A percentile compares a stretch with the other conserved stretches of the same genome.
Evolutionary conservation across 2,797 vertebrate genomes (phyloP).

Genomic region (Scolopax rusticola): DNA sequence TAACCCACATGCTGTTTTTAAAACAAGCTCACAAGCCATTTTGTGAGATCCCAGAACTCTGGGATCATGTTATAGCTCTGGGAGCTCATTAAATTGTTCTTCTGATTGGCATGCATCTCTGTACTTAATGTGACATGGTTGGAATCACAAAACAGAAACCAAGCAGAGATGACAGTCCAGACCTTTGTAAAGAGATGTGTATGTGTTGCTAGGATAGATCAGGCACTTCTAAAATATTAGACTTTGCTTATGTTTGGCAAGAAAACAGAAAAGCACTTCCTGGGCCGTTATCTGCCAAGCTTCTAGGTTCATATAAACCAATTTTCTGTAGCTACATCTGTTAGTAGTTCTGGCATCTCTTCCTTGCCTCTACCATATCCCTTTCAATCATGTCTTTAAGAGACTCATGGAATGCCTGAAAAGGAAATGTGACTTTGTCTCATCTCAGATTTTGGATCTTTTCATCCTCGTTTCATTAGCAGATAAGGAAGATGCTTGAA

Average conservation of each 20-base stretch:
- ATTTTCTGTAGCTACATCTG: background rate
- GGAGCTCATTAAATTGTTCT: background rate
- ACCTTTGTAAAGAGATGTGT: background rate
- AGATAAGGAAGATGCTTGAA: background rate
- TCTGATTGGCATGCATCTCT: background rate
- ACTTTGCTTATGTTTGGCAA: background rate
- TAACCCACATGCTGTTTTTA: background rate
- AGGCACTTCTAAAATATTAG: background rate
- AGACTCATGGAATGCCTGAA: background rate
- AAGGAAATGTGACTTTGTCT: background rate
- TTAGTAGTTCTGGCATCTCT: background rate
- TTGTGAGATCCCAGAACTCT: background rate
- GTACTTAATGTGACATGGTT: background rate
- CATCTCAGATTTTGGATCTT: background rate
- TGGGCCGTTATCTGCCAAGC: background rate
- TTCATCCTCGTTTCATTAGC: background rate
- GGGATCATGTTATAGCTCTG: background rate
- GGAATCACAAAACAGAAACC: background rate
- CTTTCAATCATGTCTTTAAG: background rate
- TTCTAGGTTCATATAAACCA: background rate
- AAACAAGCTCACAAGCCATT: background rate
- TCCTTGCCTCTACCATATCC: background rate
- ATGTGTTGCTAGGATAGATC: background rate
- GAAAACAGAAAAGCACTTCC: background rate
- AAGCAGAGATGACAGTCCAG: background rate